phyloP scores from a whole-genome alignment of 2,113 vertebrate genomes.

The Scatophagus argus region DNA sequence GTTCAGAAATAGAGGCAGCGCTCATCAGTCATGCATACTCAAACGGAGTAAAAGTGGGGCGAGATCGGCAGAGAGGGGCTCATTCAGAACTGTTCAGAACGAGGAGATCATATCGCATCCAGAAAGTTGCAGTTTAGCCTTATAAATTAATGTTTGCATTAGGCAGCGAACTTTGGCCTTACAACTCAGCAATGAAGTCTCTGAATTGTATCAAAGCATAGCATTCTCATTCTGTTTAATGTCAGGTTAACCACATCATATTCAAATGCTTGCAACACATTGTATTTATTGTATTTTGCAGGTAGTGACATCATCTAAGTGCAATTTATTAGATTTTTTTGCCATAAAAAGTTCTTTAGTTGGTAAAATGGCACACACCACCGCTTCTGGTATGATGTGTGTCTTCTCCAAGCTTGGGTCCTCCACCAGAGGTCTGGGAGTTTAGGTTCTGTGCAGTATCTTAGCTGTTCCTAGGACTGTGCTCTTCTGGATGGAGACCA shows the following conservation, averaged over 20 bases:
- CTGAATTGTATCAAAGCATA: not conserved
- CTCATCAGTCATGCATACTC: slow-evolving; percentile 57
- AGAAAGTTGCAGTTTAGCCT: not conserved
- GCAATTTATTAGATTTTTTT: no score
- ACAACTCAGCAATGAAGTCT: not conserved
- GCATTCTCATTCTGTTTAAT: not conserved
- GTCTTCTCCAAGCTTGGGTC: no score
- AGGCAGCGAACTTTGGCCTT: not conserved
- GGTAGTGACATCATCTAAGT: no score
- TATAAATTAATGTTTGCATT: not conserved
- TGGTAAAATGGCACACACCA: no score
- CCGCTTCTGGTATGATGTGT: no score
- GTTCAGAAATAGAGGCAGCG: slow-evolving; percentile 40
- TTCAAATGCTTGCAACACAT: no score
- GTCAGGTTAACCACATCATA: no score
- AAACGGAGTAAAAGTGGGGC: slow-evolving; percentile 32
- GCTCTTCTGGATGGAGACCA: no score
- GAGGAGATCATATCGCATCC: slow-evolving; percentile 21
- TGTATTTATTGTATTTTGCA: not conserved
- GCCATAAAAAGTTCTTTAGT: no score
- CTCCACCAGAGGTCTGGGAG: no score
- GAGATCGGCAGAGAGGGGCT: slow-evolving; percentile 8
- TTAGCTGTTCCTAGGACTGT: no score
- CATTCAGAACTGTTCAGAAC: slow-evolving; percentile 33
- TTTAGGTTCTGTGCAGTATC: no score